A percentile compares a stretch with the other conserved stretches of the same genome.
phyloP scores from a whole-genome alignment of 2,113 vertebrate species.

The Athene noctua region DNA sequence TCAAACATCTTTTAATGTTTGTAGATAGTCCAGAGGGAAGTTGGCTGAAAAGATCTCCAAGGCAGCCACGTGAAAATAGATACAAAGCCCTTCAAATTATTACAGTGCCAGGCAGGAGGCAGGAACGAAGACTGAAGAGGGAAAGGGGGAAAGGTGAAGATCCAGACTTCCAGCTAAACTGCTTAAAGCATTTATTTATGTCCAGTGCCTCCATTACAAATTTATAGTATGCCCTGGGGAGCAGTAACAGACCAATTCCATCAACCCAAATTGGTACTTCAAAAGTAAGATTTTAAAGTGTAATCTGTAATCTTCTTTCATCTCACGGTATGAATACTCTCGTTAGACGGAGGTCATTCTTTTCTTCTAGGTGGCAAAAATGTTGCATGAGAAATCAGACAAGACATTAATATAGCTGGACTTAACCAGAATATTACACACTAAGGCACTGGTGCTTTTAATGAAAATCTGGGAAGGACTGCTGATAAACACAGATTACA shows the following conservation, averaged over 20 bases:
- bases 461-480: background rate
- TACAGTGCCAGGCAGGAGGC: background rate
- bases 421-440: background rate
- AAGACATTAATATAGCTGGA: background rate
- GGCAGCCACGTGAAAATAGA: background rate
- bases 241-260: background rate
- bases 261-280: background rate
- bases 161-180: background rate
- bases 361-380: background rate
- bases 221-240: background rate
- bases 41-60: background rate
- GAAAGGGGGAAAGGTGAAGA: conserved; percentile 12
- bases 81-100: background rate
- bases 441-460: background rate
- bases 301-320: background rate
- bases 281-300: background rate
- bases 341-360: background rate
- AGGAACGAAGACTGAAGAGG: background rate
- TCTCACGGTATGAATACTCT: background rate
- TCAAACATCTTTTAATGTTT: conserved; percentile 61
- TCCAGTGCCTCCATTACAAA: background rate
- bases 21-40: conserved; percentile 48
- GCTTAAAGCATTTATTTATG: conserved; percentile 10
- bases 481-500: background rate
- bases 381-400: background rate